Evolutionary conservation across 2,888 invertebrate genomes (phyloP), one percentile per base, ranked within the genome.

Genomic region (Carcina quercana): DNA sequence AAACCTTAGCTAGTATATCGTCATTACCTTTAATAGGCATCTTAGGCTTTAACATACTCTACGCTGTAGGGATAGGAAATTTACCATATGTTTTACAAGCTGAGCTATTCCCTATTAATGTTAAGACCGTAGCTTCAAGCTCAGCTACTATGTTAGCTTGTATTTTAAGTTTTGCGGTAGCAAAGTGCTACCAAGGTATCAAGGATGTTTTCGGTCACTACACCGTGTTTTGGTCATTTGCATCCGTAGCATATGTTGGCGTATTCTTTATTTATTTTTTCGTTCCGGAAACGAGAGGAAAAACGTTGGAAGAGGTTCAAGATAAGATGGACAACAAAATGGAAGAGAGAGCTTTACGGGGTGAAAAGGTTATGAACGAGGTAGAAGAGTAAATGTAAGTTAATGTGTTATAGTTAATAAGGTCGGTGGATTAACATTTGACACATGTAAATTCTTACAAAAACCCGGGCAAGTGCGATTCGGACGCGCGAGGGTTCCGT

Each of bases 221-320:
- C 42, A 74, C 86, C 1, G 85, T 87, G 3, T 89, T 89, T 43
- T 86, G 85, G 71, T 76, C 86, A 37, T 89, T 88, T 41, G 86
- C 86, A 0, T 37, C 58, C 5, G 69, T 86, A 4, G 87, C 87
- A 11, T 85, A 86, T 40, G 37, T 78, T 1, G 89, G 89, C 0
- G 62, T 88, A 3, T 48, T 82, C n/a, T 89, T 88, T 45, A 85
- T 88, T 25, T 71, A 76, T 38, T 78, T 85, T 30, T 65, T 73
- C 35, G 87, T 89, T 2, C 89, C 89, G 1, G 89, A 89, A 55
- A 89, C 89, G 1, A 88, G 85, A 49, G 87, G 87, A 0, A 88
- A 88, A 47, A 87, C 88, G 0, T 63, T 89, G 37, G 74, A 86
- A 40, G 86, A 89, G 35, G 88, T 89, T 13, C 86, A 87, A 41